Percentiles rank a stretch among this genome's conserved stretches.
These are phyloP conservation scores for Sebastes umbrosus DNA, from an alignment of 2,797 vertebrate species.

Conservation along the genomic window DNA sequence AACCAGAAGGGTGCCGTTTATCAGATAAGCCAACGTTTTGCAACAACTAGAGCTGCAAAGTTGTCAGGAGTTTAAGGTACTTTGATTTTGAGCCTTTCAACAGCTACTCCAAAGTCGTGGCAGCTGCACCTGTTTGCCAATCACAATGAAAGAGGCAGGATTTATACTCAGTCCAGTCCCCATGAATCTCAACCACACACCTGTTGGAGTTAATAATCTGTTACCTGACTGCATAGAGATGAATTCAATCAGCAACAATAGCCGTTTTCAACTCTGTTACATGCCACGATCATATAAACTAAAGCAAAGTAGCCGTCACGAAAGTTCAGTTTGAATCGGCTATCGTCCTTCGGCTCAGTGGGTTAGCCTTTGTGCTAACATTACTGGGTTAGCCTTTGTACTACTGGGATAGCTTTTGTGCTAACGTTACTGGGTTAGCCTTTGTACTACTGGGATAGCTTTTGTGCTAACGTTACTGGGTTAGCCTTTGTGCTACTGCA, in stretches of 20 bases:
- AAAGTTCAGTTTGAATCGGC: too few species aligned
- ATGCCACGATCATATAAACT: too few species aligned
- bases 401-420: too few species aligned
- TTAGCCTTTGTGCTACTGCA: too few species aligned
- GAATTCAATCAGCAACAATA: background rate
- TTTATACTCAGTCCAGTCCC: constrained; percentile 4
- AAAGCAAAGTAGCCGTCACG: too few species aligned
- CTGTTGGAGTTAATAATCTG: background rate
- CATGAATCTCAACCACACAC: background rate
- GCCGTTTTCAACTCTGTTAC: too few species aligned
- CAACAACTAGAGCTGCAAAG: constrained; percentile 43
- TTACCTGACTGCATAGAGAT: background rate
- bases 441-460: too few species aligned
- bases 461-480: too few species aligned
- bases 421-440: too few species aligned
- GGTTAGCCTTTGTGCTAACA: too few species aligned
- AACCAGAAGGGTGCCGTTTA: constrained; percentile 37
- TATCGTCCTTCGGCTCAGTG: too few species aligned
- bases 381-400: too few species aligned
- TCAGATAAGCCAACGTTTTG: constrained; percentile 29
- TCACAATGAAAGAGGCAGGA: constrained; percentile 15
- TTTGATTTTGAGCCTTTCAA: constrained; percentile 35
- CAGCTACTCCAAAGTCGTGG: constrained; percentile 21
- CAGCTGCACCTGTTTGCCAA: constrained; percentile 9
- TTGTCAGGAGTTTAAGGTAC: constrained; percentile 34